A percentile compares a stretch with the other conserved stretches of the same genome.
Conservation (phyloP, 2,797 vertebrate species). For the Chloroceryle amazona region DNA sequence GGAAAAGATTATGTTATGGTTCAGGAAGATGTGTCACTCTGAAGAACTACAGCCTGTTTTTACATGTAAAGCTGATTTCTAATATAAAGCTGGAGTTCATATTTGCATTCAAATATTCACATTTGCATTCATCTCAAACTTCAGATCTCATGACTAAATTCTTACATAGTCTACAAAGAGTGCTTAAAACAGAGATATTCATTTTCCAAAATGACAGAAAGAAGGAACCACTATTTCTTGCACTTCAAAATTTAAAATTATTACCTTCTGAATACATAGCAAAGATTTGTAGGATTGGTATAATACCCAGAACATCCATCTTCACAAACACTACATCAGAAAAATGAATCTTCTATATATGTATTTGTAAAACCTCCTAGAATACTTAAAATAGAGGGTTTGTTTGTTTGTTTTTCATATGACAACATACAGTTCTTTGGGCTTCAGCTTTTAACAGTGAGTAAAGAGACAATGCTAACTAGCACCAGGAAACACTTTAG, state of each 20-base stretch:
- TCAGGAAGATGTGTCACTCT: background rate
- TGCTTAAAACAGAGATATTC: accelerated
- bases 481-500: background rate
- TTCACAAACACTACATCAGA: background rate
- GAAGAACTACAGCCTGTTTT: background rate
- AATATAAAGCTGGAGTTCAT: background rate
- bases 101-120: background rate
- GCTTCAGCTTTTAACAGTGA: background rate
- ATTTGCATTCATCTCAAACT: background rate
- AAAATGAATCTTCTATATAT: background rate
- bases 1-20: background rate
- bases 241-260: background rate
- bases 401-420: background rate
- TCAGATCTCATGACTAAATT: background rate
- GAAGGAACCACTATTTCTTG: background rate
- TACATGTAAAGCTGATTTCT: background rate
- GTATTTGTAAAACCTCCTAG: background rate
- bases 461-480: background rate
- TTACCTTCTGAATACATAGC: accelerated
- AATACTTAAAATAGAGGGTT: background rate
- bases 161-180: background rate
- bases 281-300: background rate
- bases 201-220: background rate
- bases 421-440: background rate
- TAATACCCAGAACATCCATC: background rate